Percentiles rank a stretch among this genome's conserved stretches.
phyloP scores from a whole-genome alignment of 2,888 invertebrate genomes.

The Phyto melanocephala region DNA sequence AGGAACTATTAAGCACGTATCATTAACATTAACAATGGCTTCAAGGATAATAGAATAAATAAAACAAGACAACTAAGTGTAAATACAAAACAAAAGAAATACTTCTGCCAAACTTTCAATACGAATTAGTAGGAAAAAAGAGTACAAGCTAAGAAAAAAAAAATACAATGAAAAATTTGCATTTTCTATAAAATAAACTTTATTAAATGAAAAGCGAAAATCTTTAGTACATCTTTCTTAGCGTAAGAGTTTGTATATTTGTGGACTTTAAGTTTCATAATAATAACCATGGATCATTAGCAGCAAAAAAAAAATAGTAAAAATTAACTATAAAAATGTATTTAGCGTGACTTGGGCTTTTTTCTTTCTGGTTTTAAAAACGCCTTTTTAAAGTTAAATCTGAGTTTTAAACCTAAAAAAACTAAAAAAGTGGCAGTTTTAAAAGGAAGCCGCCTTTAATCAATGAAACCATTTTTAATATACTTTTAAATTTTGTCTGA shows the following conservation, averaged over 20 bases:
- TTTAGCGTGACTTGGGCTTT: constrained; percentile 41
- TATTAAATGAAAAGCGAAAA: background rate
- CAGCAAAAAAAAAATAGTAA: background rate
- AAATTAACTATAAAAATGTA: constrained; percentile 47
- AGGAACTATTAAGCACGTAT: constrained; percentile 30
- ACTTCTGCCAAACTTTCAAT: background rate
- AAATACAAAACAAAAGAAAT: background rate
- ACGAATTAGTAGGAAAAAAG: background rate
- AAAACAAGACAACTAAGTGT: background rate
- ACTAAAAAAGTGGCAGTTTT: background rate
- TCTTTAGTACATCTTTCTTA: background rate
- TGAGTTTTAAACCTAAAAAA: background rate
- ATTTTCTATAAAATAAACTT: constrained; percentile 2
- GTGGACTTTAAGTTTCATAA: background rate
- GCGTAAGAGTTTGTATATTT: background rate
- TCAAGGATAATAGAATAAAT: constrained; percentile 39
- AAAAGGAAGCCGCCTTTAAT: constrained; percentile 45
- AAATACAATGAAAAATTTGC: background rate
- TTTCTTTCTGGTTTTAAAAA: background rate
- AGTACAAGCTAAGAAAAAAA: background rate
- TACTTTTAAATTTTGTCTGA: background rate
- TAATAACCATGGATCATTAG: constrained; percentile 43
- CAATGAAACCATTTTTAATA: constrained; percentile 45
- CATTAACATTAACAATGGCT: constrained; percentile 47
- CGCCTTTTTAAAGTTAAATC: constrained; percentile 8